Evolutionary conservation across 2,888 invertebrate genomes (phyloP).

Genomic region (Laothoe populi): DNA sequence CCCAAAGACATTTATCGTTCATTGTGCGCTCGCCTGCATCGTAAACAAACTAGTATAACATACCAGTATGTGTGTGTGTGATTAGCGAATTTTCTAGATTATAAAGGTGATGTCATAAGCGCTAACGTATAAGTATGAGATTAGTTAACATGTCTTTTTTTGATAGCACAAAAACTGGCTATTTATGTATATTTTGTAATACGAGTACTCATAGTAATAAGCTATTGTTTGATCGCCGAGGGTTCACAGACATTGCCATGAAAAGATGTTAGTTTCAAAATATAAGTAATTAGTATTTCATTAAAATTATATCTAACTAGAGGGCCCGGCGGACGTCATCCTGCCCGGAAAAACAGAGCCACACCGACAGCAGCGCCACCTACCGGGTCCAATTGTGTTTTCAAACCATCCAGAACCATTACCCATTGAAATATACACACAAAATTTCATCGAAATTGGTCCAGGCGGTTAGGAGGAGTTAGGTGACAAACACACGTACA

Average conservation of each 20-base stretch:
- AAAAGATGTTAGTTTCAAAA: not conserved
- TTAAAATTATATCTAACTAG: not conserved
- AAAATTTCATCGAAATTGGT: too few species aligned
- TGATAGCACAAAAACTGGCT: constrained; percentile 11
- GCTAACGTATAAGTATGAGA: not conserved
- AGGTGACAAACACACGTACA: too few species aligned
- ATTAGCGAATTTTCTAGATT: not conserved
- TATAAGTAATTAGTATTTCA: not conserved
- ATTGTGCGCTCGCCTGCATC: constrained; percentile 47
- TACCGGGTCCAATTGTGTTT: too few species aligned
- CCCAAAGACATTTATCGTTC: constrained; percentile 55
- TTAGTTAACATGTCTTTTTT: constrained; percentile 1
- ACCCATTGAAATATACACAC: too few species aligned
- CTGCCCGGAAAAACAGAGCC: too few species aligned
- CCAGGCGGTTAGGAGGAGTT: too few species aligned
- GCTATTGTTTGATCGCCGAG: not conserved
- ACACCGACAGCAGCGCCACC: too few species aligned
- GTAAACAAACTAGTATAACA: not conserved
- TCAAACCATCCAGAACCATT: too few species aligned
- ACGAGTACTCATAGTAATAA: not conserved
- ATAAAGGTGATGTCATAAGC: constrained; percentile 6
- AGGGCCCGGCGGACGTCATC: too few species aligned
- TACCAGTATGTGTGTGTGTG: not conserved
- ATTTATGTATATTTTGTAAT: not conserved
- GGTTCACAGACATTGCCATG: not conserved